A percentile compares a stretch with the other conserved stretches of the same genome.
Conservation (phyloP, 2,113 vertebrate species). For the Himantopus leucocephalus region DNA sequence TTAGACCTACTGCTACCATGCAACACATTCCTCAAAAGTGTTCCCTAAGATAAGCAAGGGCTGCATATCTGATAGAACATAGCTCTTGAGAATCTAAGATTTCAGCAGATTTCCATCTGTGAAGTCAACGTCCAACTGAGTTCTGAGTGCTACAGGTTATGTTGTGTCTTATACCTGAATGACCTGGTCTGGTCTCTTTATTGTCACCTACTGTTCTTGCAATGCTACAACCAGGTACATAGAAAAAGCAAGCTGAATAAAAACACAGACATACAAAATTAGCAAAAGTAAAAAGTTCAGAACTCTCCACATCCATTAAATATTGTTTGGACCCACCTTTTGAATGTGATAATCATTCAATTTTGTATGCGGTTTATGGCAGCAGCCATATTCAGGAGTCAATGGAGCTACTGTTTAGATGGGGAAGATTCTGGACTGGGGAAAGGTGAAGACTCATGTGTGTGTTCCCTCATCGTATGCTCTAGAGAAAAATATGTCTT, state of each 20-base stretch:
- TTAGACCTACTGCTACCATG: neutral
- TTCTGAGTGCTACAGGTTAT: neutral
- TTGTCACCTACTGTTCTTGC: neutral
- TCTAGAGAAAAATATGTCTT: neutral
- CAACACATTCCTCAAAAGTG: neutral
- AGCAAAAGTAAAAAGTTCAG: neutral
- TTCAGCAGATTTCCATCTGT: neutral
- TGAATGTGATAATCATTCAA: neutral
- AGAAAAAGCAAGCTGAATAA: neutral
- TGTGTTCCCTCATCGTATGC: neutral
- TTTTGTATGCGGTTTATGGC: neutral
- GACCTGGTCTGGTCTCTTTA: neutral
- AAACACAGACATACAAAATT: neutral
- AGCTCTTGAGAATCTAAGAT: neutral
- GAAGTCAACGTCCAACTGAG: neutral
- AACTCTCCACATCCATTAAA: neutral
- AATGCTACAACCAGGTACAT: neutral
- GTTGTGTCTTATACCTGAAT: neutral
- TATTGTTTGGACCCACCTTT: neutral
- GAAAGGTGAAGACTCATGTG: rapidly evolving
- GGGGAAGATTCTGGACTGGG: neutral
- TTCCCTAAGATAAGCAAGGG: neutral
- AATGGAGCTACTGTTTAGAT: neutral
- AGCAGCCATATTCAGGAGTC: neutral
- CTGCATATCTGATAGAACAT: neutral